These are phyloP conservation scores for Miopithecus talapoin DNA, from an alignment of 2,797 vertebrate species.

Conservation along the genomic window DNA sequence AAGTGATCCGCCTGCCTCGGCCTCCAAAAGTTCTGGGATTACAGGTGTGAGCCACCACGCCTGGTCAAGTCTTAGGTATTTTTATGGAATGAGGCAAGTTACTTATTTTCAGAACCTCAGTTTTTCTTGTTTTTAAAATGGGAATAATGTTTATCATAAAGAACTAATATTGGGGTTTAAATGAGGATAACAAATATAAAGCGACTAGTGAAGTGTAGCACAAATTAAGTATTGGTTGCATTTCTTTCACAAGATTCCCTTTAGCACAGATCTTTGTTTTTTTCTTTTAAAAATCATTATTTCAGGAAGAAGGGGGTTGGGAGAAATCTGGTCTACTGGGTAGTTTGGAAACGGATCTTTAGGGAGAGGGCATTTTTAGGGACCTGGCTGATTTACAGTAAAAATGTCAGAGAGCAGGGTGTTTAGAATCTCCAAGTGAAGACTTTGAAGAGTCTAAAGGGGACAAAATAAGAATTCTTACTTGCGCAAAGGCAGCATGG, in stretches of 20 bases:
- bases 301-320: neutral
- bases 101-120: conserved; percentile 43
- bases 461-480: neutral
- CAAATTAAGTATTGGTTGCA: neutral
- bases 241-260: neutral
- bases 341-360: neutral
- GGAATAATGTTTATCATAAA: neutral
- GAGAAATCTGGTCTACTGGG: neutral
- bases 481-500: neutral
- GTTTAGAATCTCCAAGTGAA: neutral
- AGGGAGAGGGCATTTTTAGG: neutral
- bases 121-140: conserved; percentile 43
- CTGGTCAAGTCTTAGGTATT: neutral
- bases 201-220: neutral
- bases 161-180: neutral
- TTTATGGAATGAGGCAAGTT: conserved; percentile 1
- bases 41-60: fast-evolving
- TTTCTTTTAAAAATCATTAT: neutral
- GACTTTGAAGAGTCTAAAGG: neutral
- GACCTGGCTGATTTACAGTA: neutral
- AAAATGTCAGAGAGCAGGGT: neutral
- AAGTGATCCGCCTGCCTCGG: neutral
- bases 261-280: neutral
- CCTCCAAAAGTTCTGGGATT: neutral
- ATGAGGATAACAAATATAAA: neutral